Base-by-base conservation (phyloP, 2,888 invertebrate species). In the Pristionchus fissidentatus region DNA sequence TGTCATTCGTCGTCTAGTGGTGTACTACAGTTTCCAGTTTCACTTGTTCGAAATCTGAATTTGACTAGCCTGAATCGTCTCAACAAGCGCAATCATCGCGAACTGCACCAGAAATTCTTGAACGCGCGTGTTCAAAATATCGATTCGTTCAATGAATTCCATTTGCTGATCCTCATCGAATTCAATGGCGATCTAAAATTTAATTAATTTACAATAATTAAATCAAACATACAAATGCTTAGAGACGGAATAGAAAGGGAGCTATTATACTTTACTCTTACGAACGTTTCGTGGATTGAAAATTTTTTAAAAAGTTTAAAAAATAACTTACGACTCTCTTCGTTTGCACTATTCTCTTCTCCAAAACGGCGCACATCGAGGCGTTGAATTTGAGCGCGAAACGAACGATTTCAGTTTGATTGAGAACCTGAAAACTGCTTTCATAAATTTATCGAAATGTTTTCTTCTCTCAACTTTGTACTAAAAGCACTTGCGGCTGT, bases 111-210 rank as follows among this genome's bases (percentile, higher is more conserved):
- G 81, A 41, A 81, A 81, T 13, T 55, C 46, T 22, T 49, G 81
- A 29, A 81, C 32, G 3, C 81, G 15, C 46, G 22, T 26, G 46
- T 81, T 81, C 35, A 81, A 66, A 15, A 81, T 66, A 32, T 81
- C 81, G 13, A 66, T 32, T 2, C 81, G 13, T 32, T 81, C 81
- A 46, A 81, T 49, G 49, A 81, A 81, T 32, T 81, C 81, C 66
- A 49, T 35, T 35, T 81, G 81, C 46, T 81, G 81, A 38, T 81
- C 81, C 49, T 81, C 81, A 29, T 81, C 81, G 66, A 81, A 81
- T 29, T 81, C 81, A n/a, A 81, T 81, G 13, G 60, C 81, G 62
- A 81, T 66, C 81, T 81, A 46, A 10, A 38, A n/a, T 43, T 75
- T 22, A 15, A 43, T 43, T 46, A 2, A 43, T 75, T 5, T 2